Base-by-base conservation (phyloP, 2,113 vertebrate genomes). In the Rhinoptilus africanus region DNA sequence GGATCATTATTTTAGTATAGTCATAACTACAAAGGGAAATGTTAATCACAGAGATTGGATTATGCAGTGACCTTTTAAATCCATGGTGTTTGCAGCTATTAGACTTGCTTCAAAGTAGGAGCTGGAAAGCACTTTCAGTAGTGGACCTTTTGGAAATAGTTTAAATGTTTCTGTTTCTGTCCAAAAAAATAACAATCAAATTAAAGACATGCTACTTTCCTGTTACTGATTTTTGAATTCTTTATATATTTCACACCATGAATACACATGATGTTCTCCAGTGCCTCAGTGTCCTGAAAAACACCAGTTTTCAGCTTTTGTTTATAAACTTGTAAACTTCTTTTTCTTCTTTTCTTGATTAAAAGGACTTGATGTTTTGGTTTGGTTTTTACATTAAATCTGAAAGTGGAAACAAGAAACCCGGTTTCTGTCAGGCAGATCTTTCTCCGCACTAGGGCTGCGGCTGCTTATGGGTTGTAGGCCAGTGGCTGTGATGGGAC, bases 51-150 rank as follows among this genome's bases (percentile, higher is more conserved):
- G 79, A 74, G 64, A 59, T 6, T 84, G 85, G 73, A 71, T 97
- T 95, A 50, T 71, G 79, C 72, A 64, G 80, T 93, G 95, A 96
- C 95, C 96, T 94, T 97, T 94, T 67, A 74, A 85, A 81, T 63
- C 76, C 14, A 6, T 78, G 60, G 24, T 68, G 72, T 78, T 78
- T 86, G 80, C 48, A 92, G 60, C 68, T 87, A 7, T 37, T 75
- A 81, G 35, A 16, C 14, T 64, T 79, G 48, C 71, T 94, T 96
- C 86, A 50, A 93, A 92, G 64, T 48, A 64, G 75, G 39, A 92
- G 73, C 22, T 2, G 3, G 59, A 85, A 91, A 82, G 17, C 14
- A 63, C 64, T 83, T 93, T 51, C 56, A 56, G 56, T 39, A 71
- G 30, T 48, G n/a, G 35, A 51, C 28, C 11, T 94, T 81, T 91